Evolutionary conservation across 2,113 vertebrate genomes (phyloP).

Genomic region (Neogale vison): DNA sequence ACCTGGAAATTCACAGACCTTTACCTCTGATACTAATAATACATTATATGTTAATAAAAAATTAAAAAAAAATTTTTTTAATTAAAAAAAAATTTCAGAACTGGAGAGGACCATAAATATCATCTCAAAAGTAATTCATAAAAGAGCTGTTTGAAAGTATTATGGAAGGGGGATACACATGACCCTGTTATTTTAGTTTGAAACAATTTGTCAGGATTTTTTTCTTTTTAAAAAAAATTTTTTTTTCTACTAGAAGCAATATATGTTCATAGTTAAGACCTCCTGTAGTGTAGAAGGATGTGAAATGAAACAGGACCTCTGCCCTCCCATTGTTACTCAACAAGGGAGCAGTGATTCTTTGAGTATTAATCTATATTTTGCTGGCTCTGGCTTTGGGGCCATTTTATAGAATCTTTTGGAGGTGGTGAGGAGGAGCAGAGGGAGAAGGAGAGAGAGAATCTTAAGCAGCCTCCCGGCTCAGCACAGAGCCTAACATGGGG

Average conservation of each 20-base stretch:
- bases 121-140: neutral
- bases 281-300: neutral
- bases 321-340: neutral
- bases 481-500: neutral
- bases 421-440: neutral
- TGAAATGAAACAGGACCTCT: neutral
- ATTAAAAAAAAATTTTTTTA: too few species aligned
- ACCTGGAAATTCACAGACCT: too few species aligned
- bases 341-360: neutral
- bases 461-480: neutral
- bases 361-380: neutral
- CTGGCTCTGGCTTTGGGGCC: neutral
- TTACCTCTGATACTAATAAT: too few species aligned
- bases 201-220: neutral
- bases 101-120: neutral
- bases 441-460: neutral
- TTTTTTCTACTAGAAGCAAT: neutral
- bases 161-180: neutral
- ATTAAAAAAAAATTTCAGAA: neutral
- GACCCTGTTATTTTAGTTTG: slow-evolving; percentile 31
- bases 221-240: neutral
- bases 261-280: neutral
- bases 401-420: neutral
- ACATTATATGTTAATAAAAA: too few species aligned
- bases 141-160: neutral